A percentile compares a stretch with the other conserved stretches of the same genome.
Evolutionary conservation across 2,888 invertebrate species (phyloP).

Genomic region (Augiades crinisus): DNA sequence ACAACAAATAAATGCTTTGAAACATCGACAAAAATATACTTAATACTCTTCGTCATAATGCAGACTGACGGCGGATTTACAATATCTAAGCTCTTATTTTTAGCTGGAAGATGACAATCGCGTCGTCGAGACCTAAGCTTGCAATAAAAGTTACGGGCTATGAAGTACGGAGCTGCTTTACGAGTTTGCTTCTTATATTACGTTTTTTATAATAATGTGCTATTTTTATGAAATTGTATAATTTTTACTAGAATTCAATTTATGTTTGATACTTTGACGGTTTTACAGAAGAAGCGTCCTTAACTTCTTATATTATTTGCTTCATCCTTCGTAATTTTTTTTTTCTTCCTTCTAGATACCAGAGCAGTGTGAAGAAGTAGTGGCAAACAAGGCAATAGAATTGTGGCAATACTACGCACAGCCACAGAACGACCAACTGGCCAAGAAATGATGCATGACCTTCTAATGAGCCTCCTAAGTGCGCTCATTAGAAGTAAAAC

Average conservation of each 20-base stretch:
- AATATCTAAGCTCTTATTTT: background rate
- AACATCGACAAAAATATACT: too few relatives aligned
- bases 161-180: background rate
- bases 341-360: constrained; percentile 86
- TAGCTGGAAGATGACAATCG: background rate
- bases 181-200: too few relatives aligned
- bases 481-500: constrained; percentile 71
- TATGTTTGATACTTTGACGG: too few relatives aligned
- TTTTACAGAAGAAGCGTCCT: too few relatives aligned
- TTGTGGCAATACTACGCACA: constrained; percentile 90
- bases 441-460: constrained; percentile 80
- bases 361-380: constrained; percentile 90
- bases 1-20: too few relatives aligned
- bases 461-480: constrained; percentile 62
- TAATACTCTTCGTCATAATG: too few relatives aligned
- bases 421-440: constrained; percentile 67
- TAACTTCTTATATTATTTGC: too few relatives aligned
- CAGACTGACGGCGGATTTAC: too few relatives aligned
- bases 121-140: background rate
- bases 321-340: too few relatives aligned
- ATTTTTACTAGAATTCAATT: too few relatives aligned
- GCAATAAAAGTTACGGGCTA: background rate
- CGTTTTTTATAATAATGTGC: too few relatives aligned
- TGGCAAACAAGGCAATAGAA: constrained; percentile 93
- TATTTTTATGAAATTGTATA: too few relatives aligned